phyloP scores from a whole-genome alignment of 2,113 vertebrate genomes.

The Choloepus hoffmanni region DNA sequence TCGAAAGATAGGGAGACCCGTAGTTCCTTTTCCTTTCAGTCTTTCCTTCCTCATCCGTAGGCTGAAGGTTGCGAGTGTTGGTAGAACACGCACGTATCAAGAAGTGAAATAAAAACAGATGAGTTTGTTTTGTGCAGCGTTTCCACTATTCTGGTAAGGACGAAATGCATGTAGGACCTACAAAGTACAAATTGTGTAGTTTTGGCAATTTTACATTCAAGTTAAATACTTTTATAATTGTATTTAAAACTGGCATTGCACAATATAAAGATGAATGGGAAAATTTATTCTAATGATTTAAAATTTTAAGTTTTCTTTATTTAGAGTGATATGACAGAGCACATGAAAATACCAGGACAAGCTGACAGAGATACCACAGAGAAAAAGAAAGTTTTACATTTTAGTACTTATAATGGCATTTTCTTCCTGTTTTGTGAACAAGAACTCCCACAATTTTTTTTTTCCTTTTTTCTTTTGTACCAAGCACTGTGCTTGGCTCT shows the following conservation, averaged over 20 bases:
- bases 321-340: not conserved
- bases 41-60: not conserved
- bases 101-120: not conserved
- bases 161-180: accelerated
- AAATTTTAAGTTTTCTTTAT: not conserved
- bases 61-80: too few relatives aligned
- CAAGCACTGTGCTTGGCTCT: not conserved
- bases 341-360: not conserved
- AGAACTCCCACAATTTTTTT: not conserved
- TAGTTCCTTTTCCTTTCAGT: not conserved
- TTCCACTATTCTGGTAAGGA: not conserved
- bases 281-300: not conserved
- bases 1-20: not conserved
- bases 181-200: not conserved
- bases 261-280: not conserved
- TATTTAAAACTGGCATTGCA: not conserved
- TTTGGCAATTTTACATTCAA: not conserved
- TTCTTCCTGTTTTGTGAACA: not conserved
- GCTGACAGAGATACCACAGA: not conserved
- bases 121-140: not conserved
- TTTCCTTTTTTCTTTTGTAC: not conserved
- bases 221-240: not conserved
- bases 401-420: not conserved
- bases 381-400: not conserved
- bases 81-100: not conserved